Evolutionary conservation across 2,888 invertebrate species (phyloP).

Genomic region (Dioctria rufipes): DNA sequence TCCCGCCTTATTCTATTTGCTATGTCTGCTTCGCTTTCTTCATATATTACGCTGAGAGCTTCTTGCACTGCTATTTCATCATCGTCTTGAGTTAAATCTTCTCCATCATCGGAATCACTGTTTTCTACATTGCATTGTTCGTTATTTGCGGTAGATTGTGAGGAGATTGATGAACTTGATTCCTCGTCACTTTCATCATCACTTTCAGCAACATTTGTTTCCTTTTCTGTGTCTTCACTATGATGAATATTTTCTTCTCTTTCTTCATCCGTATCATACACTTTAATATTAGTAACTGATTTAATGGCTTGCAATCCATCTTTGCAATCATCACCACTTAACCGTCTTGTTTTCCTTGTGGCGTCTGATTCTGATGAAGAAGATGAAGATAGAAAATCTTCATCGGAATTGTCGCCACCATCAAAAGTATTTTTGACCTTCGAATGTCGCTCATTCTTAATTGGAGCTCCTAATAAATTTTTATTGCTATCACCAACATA

Average conservation of each 20-base stretch:
- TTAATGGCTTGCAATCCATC: constrained; percentile 72
- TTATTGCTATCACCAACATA: constrained; percentile 65
- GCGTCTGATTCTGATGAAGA: constrained; percentile 48
- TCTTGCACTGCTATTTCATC: constrained; percentile 61
- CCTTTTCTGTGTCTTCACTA: constrained; percentile 33
- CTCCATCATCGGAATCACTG: constrained; percentile 59
- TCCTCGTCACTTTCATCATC: constrained; percentile 63
- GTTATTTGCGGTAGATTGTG: background rate
- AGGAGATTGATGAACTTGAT: constrained; percentile 9
- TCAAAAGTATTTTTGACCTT: constrained; percentile 11
- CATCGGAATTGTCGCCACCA: constrained; percentile 43
- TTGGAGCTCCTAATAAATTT: constrained; percentile 64
- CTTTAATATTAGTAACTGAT: constrained; percentile 74
- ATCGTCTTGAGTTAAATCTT: constrained; percentile 61
- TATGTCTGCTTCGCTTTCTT: constrained; percentile 73
- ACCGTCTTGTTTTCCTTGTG: constrained; percentile 47
- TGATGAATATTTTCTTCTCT: constrained; percentile 57
- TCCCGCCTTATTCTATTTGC: constrained; percentile 57
- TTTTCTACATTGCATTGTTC: constrained; percentile 63
- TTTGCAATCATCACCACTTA: constrained; percentile 19
- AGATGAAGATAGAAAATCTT: constrained; percentile 42
- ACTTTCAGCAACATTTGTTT: constrained; percentile 62
- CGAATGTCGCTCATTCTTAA: constrained; percentile 30
- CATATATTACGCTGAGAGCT: constrained; percentile 75
- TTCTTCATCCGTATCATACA: constrained; percentile 67